Evolutionary conservation across 2,888 invertebrate species (phyloP), one percentile per base, ranked within the genome.

Genomic region (Yponomeuta plumbellus): DNA sequence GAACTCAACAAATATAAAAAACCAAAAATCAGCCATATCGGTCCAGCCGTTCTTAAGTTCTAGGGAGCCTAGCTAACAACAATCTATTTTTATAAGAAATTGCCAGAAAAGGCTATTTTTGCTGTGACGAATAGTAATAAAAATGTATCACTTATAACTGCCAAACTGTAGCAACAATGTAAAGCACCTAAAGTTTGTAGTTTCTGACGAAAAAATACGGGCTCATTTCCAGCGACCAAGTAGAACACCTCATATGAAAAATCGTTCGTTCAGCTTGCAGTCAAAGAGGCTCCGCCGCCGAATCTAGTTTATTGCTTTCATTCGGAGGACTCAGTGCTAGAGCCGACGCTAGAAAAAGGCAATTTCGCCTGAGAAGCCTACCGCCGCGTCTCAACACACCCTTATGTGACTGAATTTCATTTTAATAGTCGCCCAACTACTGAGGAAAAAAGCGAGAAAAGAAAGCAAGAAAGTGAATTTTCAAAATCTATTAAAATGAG

Each of bases 231-330:
- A 52, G 44, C 44, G 44, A 52, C 17, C 44, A 52, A 52, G 44
- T 52, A 52, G 13, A 52, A 52, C 44, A 52, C 44, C 58, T 58
- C 58, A 22, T 58, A 58, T 58, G 21, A 58, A 58, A 58, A 20
- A 58, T 58, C 58, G 58, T 52, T 52, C 44, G 44, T 17, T 52
- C 44, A 52, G 44, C 44, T 52, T 17, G 21, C 20, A 58, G 58
- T 21, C 58, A 58, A 22, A 58, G 44, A 40, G 20, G 40, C 56
- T 64, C 64, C 22, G 23, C n/a, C 34, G 23, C 10, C 11, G 11
- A 65, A 23, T 39, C 65, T 65, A 57, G 26, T 62, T 59, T 61
- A 66, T 66, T 66, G 61, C 66, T 34, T 57, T 66, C 66, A 66
- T 66, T 66, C 22, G 23, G n/a, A 58, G 10, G 56, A 20, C 21